Base-by-base conservation (phyloP, 2,888 invertebrate genomes). In the Cheilosia urbana region DNA sequence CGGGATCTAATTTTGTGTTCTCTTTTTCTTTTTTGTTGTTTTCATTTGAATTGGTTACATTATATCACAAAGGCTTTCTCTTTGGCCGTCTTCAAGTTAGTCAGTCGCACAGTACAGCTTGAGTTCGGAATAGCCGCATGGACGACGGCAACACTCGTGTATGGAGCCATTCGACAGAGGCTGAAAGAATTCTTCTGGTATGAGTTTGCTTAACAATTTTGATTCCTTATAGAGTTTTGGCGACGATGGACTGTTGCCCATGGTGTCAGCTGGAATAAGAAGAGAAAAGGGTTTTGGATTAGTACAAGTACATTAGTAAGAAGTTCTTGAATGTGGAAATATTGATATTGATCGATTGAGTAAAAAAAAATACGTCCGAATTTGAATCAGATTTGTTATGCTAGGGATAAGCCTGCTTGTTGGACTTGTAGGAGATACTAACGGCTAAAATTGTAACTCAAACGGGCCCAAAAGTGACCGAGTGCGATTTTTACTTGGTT, bases 111-210 rank as follows among this genome's bases (percentile, higher is more conserved):
- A 92, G 87, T 91, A 92, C 73, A 89, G 87, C 65, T 87, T 87
- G 37, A 92, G 87, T 42, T 91, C 90, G 3, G 87, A 57, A 57
- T 89, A 89, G 68, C 90, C 88, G 82, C 91, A 92, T 34, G 90
- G 88, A 19, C 89, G 89, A 2, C 88, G 89, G 65, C 91, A 92
- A 73, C 91, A 92, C 37, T 90, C 89, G 65, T 91, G 91, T 21
- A 89, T 90, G 42, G 90, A 88, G 4, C 91, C 91, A 73, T 88
- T 88, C 40, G 87, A 9, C n/a, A 89, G 47, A 0, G 90, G 90
- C 21, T 89, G 88, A 55, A 89, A 88, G 51, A 87, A 78, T 19
- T 88, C 88, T 21, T 89, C 89, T 68, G 89, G 88, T 66, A 90
- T 85, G 19, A 87, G 87, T 66, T 90, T 91, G 60, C 89, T 89